Conservation (phyloP, 92 coral and sea anemone genomes). For the Porites rus region DNA sequence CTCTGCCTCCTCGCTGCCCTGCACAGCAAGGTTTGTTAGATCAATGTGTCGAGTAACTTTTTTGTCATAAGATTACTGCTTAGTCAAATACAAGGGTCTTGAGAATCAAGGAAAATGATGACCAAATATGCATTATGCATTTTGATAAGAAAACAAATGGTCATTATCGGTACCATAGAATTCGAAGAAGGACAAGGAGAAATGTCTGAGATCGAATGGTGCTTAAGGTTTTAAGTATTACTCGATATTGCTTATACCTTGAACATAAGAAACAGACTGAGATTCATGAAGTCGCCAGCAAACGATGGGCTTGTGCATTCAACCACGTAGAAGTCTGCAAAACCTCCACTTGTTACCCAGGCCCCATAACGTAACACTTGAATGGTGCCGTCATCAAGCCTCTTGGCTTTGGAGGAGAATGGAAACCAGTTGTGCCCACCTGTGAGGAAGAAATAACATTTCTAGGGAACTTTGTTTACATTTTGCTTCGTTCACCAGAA, state of each 20-base stretch:
- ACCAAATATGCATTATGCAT: no score
- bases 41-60: no score
- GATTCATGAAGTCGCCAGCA: slow-evolving; percentile 65
- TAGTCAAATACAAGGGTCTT: no score
- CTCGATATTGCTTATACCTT: slow-evolving; percentile 23
- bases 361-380: slow-evolving; percentile 73
- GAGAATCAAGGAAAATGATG: no score
- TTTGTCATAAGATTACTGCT: no score
- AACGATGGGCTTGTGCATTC: slow-evolving; percentile 72
- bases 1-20: no score
- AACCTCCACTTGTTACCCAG: slow-evolving; percentile 77
- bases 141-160: no score
- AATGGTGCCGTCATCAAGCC: slow-evolving; percentile 56
- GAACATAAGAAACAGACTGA: slow-evolving; percentile 53
- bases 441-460: neutral
- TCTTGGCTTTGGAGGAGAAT: slow-evolving; percentile 70
- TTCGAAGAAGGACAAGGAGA: no score
- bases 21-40: no score
- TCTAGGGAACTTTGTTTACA: neutral
- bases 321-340: slow-evolving; percentile 76
- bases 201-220: no score
- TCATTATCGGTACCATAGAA: no score
- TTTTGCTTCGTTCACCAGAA: neutral
- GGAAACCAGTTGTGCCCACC: slow-evolving; percentile 81
- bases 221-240: neutral